Percentiles rank a stretch among this genome's conserved stretches.
phyloP scores from a whole-genome alignment of 2,113 vertebrate genomes.

The Calcarius ornatus region DNA sequence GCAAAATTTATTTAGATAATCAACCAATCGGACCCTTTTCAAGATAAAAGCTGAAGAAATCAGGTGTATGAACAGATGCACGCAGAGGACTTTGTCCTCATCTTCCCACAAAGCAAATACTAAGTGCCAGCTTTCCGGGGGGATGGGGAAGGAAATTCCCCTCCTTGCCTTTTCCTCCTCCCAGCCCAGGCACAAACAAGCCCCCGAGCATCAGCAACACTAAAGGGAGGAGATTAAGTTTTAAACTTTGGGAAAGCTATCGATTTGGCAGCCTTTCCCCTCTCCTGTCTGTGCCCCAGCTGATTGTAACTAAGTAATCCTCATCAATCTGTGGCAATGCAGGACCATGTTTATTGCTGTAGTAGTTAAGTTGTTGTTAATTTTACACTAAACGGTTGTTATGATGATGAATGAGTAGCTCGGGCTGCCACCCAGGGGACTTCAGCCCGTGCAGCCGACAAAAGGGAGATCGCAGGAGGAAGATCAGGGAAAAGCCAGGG shows the following conservation, averaged over 20 bases:
- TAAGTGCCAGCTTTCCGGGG: neutral
- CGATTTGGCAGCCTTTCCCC: constrained; percentile 6
- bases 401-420: constrained; percentile 73
- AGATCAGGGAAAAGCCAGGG: neutral
- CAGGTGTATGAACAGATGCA: neutral
- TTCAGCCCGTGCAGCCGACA: constrained; percentile 29
- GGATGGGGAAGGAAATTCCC: neutral
- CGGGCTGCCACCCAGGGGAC: constrained; percentile 66
- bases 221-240: neutral
- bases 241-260: constrained; percentile 35
- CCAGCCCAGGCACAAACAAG: neutral
- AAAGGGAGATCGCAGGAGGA: neutral
- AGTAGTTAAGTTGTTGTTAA: constrained; percentile 79
- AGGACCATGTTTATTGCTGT: constrained; percentile 71
- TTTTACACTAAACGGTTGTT: constrained; percentile 80
- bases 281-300: constrained; percentile 12
- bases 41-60: neutral
- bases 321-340: constrained; percentile 72
- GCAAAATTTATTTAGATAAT: neutral
- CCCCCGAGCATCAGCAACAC: neutral
- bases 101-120: constrained; percentile 43
- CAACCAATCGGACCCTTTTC: neutral
- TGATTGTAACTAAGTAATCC: constrained; percentile 68
- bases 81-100: constrained; percentile 38
- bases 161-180: neutral